Percentiles rank a stretch among this genome's conserved stretches.
Conservation (phyloP, 2,888 invertebrate species). For the Camponotus fellah region DNA sequence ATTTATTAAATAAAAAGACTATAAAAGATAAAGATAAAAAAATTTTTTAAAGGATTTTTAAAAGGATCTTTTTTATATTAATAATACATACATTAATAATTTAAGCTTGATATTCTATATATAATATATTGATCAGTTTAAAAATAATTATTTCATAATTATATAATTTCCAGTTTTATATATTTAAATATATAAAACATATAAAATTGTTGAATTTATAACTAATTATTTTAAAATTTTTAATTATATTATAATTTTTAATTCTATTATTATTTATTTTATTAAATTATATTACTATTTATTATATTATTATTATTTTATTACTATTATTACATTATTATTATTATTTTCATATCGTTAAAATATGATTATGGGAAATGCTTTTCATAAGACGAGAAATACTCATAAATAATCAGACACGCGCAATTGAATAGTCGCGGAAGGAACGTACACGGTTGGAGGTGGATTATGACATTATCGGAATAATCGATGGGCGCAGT, state of each 20-base stretch:
- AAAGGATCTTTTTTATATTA: background rate
- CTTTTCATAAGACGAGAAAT: background rate
- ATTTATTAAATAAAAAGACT: background rate
- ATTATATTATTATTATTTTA: background rate
- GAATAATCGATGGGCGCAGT: slow-evolving; percentile 72
- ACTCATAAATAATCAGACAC: slow-evolving; percentile 21
- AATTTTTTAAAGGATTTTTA: background rate
- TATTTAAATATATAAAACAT: background rate
- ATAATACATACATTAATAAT: background rate
- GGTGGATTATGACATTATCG: slow-evolving; percentile 73
- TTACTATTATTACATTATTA: slow-evolving; percentile 1
- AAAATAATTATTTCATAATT: background rate
- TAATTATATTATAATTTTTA: background rate
- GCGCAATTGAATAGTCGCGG: slow-evolving; percentile 9
- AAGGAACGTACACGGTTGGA: slow-evolving; percentile 7
- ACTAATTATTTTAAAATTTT: background rate
- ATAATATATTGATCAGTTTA: too few species aligned
- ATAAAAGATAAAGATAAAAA: background rate
- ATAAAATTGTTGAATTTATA: background rate
- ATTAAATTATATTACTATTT: background rate
- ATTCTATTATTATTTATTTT: background rate
- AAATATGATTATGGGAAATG: background rate
- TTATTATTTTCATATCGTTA: background rate
- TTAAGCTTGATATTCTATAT: background rate
- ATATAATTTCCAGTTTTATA: background rate